These are phyloP conservation scores for Actenoides hombroni DNA, from an alignment of 2,113 vertebrate genomes.

Conservation along the genomic window DNA sequence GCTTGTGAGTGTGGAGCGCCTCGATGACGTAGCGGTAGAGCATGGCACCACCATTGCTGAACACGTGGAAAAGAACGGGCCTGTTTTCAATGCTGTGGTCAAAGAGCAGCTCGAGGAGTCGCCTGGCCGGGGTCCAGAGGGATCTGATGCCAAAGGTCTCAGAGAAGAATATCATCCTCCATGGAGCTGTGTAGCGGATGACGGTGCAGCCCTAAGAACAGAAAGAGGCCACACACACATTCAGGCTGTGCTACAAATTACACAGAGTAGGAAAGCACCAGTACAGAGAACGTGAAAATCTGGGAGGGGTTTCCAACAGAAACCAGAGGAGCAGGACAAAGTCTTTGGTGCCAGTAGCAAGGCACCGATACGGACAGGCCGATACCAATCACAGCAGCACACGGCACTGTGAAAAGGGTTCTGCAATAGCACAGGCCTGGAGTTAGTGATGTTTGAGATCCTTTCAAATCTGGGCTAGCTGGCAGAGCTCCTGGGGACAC, in stretches of 20 bases:
- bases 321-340: background rate
- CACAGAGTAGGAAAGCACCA: background rate
- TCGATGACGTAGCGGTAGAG: constrained; percentile 92
- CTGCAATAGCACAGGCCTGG: background rate
- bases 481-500: background rate
- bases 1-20: constrained; percentile 76
- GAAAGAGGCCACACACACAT: background rate
- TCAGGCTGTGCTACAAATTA: background rate
- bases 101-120: constrained; percentile 88
- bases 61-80: constrained; percentile 90
- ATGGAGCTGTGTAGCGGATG: constrained; percentile 88
- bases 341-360: background rate
- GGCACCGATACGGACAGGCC: background rate
- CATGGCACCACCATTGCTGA: constrained; percentile 95
- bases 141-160: constrained; percentile 90
- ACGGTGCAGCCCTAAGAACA: constrained; percentile 87
- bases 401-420: background rate
- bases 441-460: background rate
- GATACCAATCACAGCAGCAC: background rate
- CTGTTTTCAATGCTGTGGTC: constrained; percentile 88
- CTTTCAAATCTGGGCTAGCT: background rate
- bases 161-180: constrained; percentile 89
- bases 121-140: constrained; percentile 81
- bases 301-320: background rate
- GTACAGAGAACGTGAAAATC: background rate